phyloP scores from a whole-genome alignment of 1,140 invertebrate genomes.

The Platyscapa corneri region DNA sequence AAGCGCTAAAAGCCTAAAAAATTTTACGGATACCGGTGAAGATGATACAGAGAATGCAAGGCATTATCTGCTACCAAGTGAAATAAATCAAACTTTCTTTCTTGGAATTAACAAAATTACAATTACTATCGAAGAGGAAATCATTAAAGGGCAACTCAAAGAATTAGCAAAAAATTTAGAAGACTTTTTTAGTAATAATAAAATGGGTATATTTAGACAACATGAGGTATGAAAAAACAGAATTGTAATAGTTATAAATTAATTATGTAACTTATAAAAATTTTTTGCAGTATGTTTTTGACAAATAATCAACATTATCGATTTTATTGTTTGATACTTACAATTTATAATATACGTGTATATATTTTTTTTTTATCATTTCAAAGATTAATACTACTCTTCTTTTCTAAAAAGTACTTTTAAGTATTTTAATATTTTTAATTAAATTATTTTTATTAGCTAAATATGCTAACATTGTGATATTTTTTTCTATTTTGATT shows the following conservation, averaged over 20 bases:
- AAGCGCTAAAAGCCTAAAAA: slow-evolving; percentile 65
- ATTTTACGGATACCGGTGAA: slow-evolving; percentile 63
- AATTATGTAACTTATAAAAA: too few relatives aligned
- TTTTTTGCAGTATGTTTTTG: too few relatives aligned
- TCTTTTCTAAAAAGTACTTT: too few relatives aligned
- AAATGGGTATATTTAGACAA: slow-evolving; percentile 64
- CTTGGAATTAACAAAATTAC: slow-evolving; percentile 65
- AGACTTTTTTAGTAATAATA: slow-evolving; percentile 59
- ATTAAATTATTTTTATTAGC: too few relatives aligned
- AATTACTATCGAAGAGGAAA: slow-evolving; percentile 60
- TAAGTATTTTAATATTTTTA: too few relatives aligned
- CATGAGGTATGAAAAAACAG: slow-evolving; percentile 48
- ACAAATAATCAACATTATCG: too few relatives aligned
- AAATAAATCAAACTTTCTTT: slow-evolving; percentile 67
- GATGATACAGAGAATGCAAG: slow-evolving; percentile 59
- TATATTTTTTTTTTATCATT: too few relatives aligned
- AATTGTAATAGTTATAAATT: slow-evolving; percentile 43
- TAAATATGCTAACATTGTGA: too few relatives aligned
- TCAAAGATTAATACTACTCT: too few relatives aligned
- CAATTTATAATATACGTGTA: too few relatives aligned
- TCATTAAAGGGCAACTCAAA: slow-evolving; percentile 42
- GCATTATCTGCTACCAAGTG: slow-evolving; percentile 70
- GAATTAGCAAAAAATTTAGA: slow-evolving; percentile 57
- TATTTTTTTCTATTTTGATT: too few relatives aligned
- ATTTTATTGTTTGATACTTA: too few relatives aligned